phyloP scores from a whole-genome alignment of 2,113 vertebrate species.

The Osmerus mordax region DNA sequence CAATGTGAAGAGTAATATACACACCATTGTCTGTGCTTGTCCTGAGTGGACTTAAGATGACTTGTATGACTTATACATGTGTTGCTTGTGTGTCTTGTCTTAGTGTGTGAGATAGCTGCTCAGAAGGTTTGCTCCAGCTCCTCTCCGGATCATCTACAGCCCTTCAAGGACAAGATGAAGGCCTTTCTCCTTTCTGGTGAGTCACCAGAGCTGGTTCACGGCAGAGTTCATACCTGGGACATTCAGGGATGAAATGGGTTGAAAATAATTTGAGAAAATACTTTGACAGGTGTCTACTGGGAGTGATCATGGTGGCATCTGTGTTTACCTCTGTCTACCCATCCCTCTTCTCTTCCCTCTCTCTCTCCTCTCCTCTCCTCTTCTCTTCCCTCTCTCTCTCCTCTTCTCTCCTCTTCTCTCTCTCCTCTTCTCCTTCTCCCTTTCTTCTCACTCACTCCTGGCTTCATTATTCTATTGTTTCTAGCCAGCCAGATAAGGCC shows the following conservation, averaged over 20 bases:
- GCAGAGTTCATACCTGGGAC: too few relatives aligned
- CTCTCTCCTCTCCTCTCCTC: too few relatives aligned
- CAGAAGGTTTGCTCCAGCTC: slow-evolving; percentile 80
- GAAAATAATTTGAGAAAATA: too few relatives aligned
- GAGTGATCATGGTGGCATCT: too few relatives aligned
- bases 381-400: neutral
- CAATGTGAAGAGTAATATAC: neutral
- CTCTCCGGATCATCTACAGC: slow-evolving; percentile 84
- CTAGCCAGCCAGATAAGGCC: slow-evolving; percentile 28
- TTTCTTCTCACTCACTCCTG: neutral
- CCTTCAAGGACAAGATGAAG: slow-evolving; percentile 90
- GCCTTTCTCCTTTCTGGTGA: slow-evolving; percentile 85
- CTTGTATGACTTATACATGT: neutral
- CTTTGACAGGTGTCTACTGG: too few relatives aligned
- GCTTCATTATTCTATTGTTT: slow-evolving; percentile 33
- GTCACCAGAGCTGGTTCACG: slow-evolving; percentile 1
- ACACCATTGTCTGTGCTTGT: neutral
- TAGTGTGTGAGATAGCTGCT: slow-evolving; percentile 86
- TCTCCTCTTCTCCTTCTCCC: neutral
- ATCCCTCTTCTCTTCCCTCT: too few relatives aligned
- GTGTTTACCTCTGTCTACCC: too few relatives aligned
- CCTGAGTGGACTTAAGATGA: neutral
- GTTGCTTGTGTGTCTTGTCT: slow-evolving; percentile 29
- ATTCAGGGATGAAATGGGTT: too few relatives aligned
- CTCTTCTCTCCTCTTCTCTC: neutral